Evolutionary conservation across 2,113 vertebrate genomes (phyloP).

Genomic region (Gnathonemus longibarbis): DNA sequence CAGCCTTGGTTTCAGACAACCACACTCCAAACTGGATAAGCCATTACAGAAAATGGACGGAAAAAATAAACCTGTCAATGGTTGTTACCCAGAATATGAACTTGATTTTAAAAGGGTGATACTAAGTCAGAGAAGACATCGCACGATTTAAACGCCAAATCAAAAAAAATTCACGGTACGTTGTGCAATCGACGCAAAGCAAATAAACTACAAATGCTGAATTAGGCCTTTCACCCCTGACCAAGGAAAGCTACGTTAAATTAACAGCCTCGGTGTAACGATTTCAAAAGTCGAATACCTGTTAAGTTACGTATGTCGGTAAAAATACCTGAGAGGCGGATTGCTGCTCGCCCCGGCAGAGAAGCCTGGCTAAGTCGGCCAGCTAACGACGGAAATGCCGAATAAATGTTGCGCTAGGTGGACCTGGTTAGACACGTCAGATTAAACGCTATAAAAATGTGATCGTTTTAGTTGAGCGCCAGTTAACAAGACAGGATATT

Average conservation of each 20-base stretch:
- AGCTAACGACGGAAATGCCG: not conserved
- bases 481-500: not conserved
- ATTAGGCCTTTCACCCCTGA: not conserved
- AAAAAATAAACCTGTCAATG: not conserved
- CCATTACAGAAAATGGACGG: not conserved
- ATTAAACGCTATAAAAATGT: not conserved
- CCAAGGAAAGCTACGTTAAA: not conserved
- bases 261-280: not conserved
- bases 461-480: not conserved
- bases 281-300: not conserved
- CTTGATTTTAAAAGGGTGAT: not conserved
- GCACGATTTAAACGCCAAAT: not conserved
- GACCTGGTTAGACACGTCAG: not conserved
- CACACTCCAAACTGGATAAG: not conserved
- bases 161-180: not conserved
- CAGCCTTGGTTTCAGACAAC: not conserved
- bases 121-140: not conserved
- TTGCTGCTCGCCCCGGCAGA: not conserved
- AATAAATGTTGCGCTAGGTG: not conserved
- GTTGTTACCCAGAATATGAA: not conserved
- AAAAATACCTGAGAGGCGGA: not conserved
- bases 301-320: constrained; percentile 3
- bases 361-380: not conserved
- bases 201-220: not conserved
- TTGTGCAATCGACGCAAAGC: not conserved